Percentiles rank a stretch among this genome's conserved stretches.
phyloP scores from a whole-genome alignment of 2,888 invertebrate genomes.

The Toxonevra muliebris region DNA sequence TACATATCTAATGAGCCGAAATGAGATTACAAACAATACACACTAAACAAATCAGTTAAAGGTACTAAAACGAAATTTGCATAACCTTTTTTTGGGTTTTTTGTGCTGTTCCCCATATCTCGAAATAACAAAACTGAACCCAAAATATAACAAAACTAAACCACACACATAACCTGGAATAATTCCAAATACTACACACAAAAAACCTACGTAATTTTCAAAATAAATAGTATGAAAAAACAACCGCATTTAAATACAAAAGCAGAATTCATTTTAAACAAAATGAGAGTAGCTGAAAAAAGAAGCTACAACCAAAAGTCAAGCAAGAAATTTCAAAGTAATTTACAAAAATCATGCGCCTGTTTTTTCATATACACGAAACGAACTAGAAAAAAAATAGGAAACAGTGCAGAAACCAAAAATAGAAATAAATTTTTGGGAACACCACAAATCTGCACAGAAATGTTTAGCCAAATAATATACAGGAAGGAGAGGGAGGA shows the following conservation, averaged over 20 bases:
- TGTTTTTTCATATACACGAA: slow-evolving; percentile 6
- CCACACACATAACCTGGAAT: background rate
- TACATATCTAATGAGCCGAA: no score
- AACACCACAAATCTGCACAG: slow-evolving; percentile 30
- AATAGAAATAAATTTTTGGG: slow-evolving; percentile 25
- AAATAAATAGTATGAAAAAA: no score
- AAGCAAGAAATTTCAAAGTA: slow-evolving; percentile 34
- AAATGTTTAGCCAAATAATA: slow-evolving; percentile 12
- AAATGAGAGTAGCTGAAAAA: background rate
- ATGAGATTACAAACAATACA: no score
- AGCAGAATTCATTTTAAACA: no score
- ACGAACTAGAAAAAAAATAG: background rate
- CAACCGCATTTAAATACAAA: no score
- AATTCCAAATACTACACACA: background rate
- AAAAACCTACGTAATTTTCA: no score
- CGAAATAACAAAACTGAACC: no score
- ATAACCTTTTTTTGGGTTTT: no score
- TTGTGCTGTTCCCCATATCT: no score
- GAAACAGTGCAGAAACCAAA: slow-evolving; percentile 10
- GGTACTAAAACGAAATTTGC: no score
- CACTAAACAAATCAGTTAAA: no score
- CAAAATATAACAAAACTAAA: background rate
- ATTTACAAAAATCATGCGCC: slow-evolving; percentile 37
- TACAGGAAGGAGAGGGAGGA: background rate
- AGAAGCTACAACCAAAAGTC: slow-evolving; percentile 17